A percentile compares a stretch with the other conserved stretches of the same genome.
phyloP scores from a whole-genome alignment of 2,113 vertebrate species.

The Spea bombifrons region DNA sequence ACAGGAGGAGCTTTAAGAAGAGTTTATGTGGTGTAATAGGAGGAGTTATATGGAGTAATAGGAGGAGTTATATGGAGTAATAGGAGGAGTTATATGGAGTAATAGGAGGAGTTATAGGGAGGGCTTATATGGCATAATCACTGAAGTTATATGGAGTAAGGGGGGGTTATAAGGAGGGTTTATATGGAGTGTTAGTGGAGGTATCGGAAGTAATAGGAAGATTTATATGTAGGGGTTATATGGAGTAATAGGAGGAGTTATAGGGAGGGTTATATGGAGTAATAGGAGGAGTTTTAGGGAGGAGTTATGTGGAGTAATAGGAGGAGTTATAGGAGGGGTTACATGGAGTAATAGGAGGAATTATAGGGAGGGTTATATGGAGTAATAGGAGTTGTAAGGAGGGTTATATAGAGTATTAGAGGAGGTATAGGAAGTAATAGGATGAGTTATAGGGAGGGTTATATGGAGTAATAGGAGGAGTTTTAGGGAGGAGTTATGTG shows the following conservation, averaged over 20 bases:
- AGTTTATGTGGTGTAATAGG: neutral
- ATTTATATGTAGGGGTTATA: conserved; percentile 19
- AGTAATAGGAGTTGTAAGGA: neutral
- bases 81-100: neutral
- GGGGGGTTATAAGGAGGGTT: conserved; percentile 8
- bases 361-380: neutral
- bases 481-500: neutral
- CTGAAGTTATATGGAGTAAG: conserved; percentile 12
- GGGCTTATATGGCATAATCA: no score
- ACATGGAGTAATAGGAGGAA: neutral
- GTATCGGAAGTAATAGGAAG: neutral
- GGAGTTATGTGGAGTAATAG: neutral
- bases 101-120: conserved; percentile 1
- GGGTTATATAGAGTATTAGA: neutral
- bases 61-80: neutral
- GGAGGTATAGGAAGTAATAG: neutral
- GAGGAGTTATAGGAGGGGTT: neutral
- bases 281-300: neutral
- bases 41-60: neutral
- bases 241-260: neutral
- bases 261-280: conserved; percentile 5
- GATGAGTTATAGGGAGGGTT: neutral
- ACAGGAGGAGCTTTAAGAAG: neutral
- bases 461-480: neutral
- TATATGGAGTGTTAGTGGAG: no score